phyloP scores from a whole-genome alignment of 2,113 vertebrate genomes.

The Protomyctophum bolini region DNA sequence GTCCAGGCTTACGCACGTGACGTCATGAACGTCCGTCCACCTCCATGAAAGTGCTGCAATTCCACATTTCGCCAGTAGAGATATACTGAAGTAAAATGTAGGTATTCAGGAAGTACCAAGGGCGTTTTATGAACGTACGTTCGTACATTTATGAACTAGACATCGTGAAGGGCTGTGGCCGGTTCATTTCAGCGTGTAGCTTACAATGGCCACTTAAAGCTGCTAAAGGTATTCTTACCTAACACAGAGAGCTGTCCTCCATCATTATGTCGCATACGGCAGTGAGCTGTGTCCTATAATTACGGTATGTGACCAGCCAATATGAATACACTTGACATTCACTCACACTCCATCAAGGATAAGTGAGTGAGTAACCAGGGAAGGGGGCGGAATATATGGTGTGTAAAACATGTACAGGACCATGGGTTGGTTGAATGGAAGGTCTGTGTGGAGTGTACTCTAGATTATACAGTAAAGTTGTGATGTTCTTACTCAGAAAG shows the following conservation, averaged over 20 bases:
- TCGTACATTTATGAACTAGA: too few species aligned
- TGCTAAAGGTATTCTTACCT: neutral
- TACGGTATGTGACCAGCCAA: constrained; percentile 1
- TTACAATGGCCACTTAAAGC: constrained; percentile 1
- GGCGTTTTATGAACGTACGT: too few species aligned
- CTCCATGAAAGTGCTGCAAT: too few species aligned
- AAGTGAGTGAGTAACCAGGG: neutral
- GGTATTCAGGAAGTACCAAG: too few species aligned
- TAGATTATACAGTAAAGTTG: neutral
- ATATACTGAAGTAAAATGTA: too few species aligned
- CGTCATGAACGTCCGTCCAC: too few species aligned
- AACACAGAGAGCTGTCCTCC: neutral
- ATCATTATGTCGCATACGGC: neutral
- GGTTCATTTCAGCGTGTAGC: constrained; percentile 4
- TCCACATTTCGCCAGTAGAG: too few species aligned
- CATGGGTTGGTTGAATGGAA: neutral
- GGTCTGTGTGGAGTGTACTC: neutral
- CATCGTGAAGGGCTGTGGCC: neutral
- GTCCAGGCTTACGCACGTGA: too few species aligned
- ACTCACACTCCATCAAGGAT: neutral
- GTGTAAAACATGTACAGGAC: neutral
- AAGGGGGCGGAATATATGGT: neutral
- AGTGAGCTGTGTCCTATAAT: neutral
- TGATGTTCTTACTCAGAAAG: too few species aligned
- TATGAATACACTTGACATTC: constrained; percentile 9